Percentiles rank a stretch among this genome's conserved stretches.
Evolutionary conservation across 2,888 invertebrate genomes (phyloP).

Genomic region (Lepidonotus clava): DNA sequence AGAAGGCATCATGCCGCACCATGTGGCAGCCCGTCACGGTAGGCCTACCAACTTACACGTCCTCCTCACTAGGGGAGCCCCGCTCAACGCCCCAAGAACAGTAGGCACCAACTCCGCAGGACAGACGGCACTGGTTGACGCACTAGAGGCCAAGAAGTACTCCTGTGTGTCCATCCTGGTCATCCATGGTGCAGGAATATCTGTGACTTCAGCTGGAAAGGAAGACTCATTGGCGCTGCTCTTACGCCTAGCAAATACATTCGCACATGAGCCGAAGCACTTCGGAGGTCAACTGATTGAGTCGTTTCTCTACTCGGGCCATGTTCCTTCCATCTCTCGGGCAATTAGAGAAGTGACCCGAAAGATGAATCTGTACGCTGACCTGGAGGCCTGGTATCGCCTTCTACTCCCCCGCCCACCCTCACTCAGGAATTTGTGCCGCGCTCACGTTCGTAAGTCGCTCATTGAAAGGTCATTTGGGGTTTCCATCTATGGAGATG

Average conservation of each 20-base stretch:
- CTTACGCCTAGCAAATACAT: not conserved
- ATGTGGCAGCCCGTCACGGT: not conserved
- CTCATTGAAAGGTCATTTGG: not conserved
- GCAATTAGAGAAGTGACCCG: not conserved
- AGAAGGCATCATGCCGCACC: slow-evolving; percentile 17
- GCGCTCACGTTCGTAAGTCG: not conserved
- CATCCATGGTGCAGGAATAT: slow-evolving; percentile 35
- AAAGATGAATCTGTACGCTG: slow-evolving; percentile 20
- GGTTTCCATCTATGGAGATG: not conserved
- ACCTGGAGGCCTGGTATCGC: slow-evolving; percentile 26
- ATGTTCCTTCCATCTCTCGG: not conserved
- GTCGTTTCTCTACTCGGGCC: slow-evolving; percentile 29
- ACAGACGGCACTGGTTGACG: not conserved
- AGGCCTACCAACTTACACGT: slow-evolving; percentile 9
- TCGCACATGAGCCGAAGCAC: slow-evolving; percentile 19
- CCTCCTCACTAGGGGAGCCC: not conserved
- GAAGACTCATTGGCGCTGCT: not conserved
- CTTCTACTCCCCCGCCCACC: not conserved
- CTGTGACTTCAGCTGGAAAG: not conserved
- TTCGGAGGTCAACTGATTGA: slow-evolving; percentile 21
- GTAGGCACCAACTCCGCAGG: not conserved
- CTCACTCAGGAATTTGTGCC: not conserved
- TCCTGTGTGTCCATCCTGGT: not conserved
- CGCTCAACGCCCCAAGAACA: not conserved
- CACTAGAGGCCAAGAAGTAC: slow-evolving; percentile 26